Percentiles rank a stretch among this genome's conserved stretches.
Evolutionary conservation across 1,140 invertebrate species (phyloP).

Genomic region (Drosophila repletoides): DNA sequence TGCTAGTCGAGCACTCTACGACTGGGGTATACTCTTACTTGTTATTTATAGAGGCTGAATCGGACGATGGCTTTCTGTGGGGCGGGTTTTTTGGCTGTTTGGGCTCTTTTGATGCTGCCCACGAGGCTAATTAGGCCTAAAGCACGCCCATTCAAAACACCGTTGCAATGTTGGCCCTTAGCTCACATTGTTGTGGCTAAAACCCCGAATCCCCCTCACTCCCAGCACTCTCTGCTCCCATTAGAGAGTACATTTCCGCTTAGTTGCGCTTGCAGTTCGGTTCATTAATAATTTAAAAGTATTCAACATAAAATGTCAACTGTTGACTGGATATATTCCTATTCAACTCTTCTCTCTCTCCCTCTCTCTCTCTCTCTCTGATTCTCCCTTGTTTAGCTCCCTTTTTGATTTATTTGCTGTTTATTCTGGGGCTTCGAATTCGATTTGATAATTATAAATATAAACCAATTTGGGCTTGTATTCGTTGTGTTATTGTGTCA

Average conservation of each 20-base stretch:
- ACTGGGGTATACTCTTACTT: too few species aligned
- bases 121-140: slow-evolving; percentile 73
- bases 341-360: background rate
- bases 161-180: slow-evolving; percentile 26
- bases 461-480: slow-evolving; percentile 23
- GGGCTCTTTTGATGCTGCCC: slow-evolving; percentile 48
- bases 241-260: slow-evolving; percentile 41
- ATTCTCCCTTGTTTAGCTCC: slow-evolving; percentile 5
- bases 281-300: slow-evolving; percentile 60
- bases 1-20: too few species aligned
- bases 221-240: background rate
- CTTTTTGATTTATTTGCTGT: slow-evolving; percentile 6
- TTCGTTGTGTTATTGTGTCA: slow-evolving; percentile 4
- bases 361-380: background rate
- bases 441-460: slow-evolving; percentile 25
- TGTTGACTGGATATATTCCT: slow-evolving; percentile 25
- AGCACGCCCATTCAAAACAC: slow-evolving; percentile 58
- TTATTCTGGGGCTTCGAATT: slow-evolving; percentile 4
- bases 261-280: slow-evolving; percentile 33
- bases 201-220: background rate
- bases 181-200: slow-evolving; percentile 49
- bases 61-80: background rate
- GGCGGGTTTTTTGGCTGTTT: slow-evolving; percentile 9
- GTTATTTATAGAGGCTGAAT: slow-evolving; percentile 38
- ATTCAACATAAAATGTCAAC: slow-evolving; percentile 34